Percentiles rank a stretch among this genome's conserved stretches.
phyloP scores from a whole-genome alignment of 2,888 invertebrate genomes.

The Chymomyza caudatula region DNA sequence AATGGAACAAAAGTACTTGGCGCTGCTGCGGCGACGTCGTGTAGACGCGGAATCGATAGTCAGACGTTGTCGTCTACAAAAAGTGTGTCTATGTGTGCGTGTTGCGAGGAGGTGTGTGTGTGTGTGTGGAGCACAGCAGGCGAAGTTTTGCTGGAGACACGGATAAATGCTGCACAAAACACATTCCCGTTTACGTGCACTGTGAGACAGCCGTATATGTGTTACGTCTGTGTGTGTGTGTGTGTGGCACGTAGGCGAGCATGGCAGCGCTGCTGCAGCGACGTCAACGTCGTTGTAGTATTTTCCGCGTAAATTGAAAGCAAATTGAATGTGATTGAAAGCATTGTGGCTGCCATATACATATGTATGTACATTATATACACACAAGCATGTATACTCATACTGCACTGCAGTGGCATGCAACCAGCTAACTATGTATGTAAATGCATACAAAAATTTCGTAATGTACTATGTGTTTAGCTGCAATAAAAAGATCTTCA shows the following conservation, averaged over 20 bases:
- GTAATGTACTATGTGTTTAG: too few species aligned
- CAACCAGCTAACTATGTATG: slow-evolving; percentile 21
- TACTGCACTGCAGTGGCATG: slow-evolving; percentile 4
- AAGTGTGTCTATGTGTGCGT: background rate
- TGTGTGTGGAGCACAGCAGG: slow-evolving; percentile 15
- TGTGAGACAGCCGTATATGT: background rate
- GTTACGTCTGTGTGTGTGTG: slow-evolving; percentile 17
- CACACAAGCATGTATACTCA: too few species aligned
- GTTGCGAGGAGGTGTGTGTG: slow-evolving; percentile 6
- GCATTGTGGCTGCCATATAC: background rate
- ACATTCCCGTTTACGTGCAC: background rate
- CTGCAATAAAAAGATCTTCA: too few species aligned
- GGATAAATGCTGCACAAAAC: slow-evolving; percentile 35
- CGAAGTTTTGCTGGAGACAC: slow-evolving; percentile 35
- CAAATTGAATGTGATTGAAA: slow-evolving; percentile 60
- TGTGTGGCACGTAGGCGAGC: slow-evolving; percentile 11
- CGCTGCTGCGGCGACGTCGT: slow-evolving; percentile 22
- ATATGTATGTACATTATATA: background rate
- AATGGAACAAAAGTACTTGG: slow-evolving; percentile 68
- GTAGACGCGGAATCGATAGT: slow-evolving; percentile 52
- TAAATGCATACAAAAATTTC: too few species aligned
- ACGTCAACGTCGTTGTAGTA: slow-evolving; percentile 49
- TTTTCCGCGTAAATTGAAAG: slow-evolving; percentile 70
- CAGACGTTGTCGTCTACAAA: slow-evolving; percentile 37
- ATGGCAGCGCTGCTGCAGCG: slow-evolving; percentile 50